A percentile compares a stretch with the other conserved stretches of the same genome.
These are phyloP conservation scores for Anguilla japonica DNA, from an alignment of 2,113 vertebrate species.

Conservation along the genomic window DNA sequence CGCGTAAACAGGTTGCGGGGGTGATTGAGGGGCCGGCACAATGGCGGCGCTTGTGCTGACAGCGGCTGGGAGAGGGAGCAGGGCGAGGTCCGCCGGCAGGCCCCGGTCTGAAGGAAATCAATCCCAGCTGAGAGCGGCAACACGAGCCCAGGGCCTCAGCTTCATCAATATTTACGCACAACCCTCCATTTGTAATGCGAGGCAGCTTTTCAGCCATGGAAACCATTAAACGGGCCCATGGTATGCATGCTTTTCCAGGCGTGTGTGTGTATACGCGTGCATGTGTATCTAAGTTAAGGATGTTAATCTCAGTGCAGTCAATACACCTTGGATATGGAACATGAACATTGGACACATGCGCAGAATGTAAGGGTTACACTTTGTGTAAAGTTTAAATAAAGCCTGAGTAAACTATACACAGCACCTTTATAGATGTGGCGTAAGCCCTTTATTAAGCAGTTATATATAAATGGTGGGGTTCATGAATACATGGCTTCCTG, in stretches of 20 bases:
- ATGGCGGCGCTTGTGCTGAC: not conserved
- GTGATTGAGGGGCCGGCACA: not conserved
- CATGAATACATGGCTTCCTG: not conserved
- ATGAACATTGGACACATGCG: not conserved
- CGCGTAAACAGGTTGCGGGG: not conserved
- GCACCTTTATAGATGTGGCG: not conserved
- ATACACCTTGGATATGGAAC: not conserved
- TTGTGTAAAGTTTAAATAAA: not conserved
- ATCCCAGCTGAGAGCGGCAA: slow-evolving; percentile 1
- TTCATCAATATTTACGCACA: slow-evolving; percentile 15
- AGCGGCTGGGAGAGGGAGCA: not conserved
- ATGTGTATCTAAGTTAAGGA: not conserved
- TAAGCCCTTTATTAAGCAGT: not conserved
- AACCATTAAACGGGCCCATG: not conserved
- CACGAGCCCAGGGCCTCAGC: slow-evolving; percentile 1
- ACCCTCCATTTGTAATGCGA: not conserved
- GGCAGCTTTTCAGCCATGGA: slow-evolving; percentile 14
- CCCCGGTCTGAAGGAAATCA: slow-evolving; percentile 10
- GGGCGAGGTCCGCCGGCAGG: not conserved
- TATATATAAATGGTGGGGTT: not conserved
- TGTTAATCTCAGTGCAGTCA: not conserved
- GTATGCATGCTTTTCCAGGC: slow-evolving; percentile 1
- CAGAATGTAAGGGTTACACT: not conserved
- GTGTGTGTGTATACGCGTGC: slow-evolving; percentile 7
- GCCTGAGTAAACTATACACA: not conserved